Conservation (phyloP, 2,888 invertebrate species). For the Halocaridina rubra region DNA sequence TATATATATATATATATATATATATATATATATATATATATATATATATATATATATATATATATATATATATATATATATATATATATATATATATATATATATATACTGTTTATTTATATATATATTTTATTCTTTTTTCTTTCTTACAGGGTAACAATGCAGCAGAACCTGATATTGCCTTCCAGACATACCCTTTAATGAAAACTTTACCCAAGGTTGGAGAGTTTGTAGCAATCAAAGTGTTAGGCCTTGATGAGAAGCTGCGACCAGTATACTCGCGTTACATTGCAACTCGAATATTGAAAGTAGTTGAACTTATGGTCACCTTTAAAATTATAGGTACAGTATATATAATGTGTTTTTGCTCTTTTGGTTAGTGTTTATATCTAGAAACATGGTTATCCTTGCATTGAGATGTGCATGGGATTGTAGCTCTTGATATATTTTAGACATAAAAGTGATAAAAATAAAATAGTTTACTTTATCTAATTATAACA, state of each 20-base stretch:
- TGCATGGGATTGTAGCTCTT: not conserved
- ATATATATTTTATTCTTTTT: too few species aligned
- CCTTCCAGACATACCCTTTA: not conserved
- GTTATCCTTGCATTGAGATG: not conserved
- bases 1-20: too few species aligned
- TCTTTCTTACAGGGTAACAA: not conserved
- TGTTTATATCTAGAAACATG: not conserved
- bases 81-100: too few species aligned
- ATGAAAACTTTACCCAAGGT: not conserved
- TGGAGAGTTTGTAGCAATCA: not conserved
- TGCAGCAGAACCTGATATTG: not conserved
- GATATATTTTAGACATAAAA: not conserved
- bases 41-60: too few species aligned
- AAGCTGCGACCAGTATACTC: not conserved
- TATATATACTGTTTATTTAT: too few species aligned
- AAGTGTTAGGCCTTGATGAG: not conserved
- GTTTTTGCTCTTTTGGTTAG: not conserved
- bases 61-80: too few species aligned
- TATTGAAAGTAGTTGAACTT: not conserved
- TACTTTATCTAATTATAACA: too few species aligned
- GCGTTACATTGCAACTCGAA: not conserved
- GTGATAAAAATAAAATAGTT: too few species aligned
- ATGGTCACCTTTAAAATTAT: not conserved
- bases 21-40: too few species aligned
- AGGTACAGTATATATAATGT: too few species aligned